Conservation (phyloP, 2,797 vertebrate genomes). For the Scomberomorus guttatus region DNA sequence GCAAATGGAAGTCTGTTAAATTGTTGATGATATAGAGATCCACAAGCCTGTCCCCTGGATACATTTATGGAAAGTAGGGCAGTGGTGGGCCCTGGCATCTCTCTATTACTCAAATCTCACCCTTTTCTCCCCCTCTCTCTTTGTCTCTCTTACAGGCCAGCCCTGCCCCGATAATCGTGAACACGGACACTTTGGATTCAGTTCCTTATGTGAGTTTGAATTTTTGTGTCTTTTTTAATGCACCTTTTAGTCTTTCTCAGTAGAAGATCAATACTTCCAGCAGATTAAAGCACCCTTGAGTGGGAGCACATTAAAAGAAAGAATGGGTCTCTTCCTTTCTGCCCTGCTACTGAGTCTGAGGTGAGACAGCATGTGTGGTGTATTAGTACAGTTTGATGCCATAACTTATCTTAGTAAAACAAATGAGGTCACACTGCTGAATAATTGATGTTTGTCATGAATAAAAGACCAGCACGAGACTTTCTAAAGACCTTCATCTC, state of each 20-base stretch:
- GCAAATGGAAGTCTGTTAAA: slow-evolving; percentile 66
- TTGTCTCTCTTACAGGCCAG: slow-evolving; percentile 88
- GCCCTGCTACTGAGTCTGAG: background rate
- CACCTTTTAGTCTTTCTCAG: slow-evolving; percentile 10
- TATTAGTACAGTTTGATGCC: slow-evolving; percentile 11
- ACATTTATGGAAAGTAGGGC: slow-evolving; percentile 71
- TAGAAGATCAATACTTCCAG: background rate
- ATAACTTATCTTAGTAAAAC: slow-evolving; percentile 46
- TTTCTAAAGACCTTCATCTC: slow-evolving; percentile 36
- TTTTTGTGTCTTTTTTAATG: slow-evolving; percentile 12
- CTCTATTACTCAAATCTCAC: slow-evolving; percentile 37
- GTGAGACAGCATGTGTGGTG: background rate
- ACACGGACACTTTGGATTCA: slow-evolving; percentile 97
- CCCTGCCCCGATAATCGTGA: slow-evolving; percentile 96
- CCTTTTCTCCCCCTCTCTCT: slow-evolving; percentile 23
- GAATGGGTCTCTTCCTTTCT: background rate
- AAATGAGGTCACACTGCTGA: slow-evolving; percentile 56
- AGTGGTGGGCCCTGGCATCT: slow-evolving; percentile 38
- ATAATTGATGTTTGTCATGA: slow-evolving; percentile 62
- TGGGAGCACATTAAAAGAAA: slow-evolving; percentile 1
- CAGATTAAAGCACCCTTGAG: slow-evolving; percentile 9
- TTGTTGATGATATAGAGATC: slow-evolving; percentile 68
- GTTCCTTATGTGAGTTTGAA: slow-evolving; percentile 93
- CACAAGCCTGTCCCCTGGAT: slow-evolving; percentile 53
- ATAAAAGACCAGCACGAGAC: slow-evolving; percentile 49